Percentiles rank a stretch among this genome's conserved stretches.
These are phyloP conservation scores for Chondrilla cf. caribensis DNA, from an alignment of 37 sponge, comb jelly and placozoan genomes.

Conservation along the genomic window DNA sequence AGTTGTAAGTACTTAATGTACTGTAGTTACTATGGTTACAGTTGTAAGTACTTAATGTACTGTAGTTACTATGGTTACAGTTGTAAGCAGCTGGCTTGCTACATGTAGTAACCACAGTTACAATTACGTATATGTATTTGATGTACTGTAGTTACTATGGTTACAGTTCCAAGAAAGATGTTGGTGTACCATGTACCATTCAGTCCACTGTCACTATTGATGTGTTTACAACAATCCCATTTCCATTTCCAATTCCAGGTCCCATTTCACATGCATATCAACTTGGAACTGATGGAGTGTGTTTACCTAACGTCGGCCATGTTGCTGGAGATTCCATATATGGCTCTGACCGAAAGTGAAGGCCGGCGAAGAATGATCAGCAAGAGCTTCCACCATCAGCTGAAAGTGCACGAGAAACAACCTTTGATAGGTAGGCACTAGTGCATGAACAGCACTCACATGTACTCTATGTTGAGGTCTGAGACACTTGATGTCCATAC, in stretches of 20 bases:
- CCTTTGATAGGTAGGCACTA: constrained; percentile 71
- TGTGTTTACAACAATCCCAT: no score
- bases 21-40: not conserved
- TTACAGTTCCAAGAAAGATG: no score
- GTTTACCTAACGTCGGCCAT: constrained; percentile 97
- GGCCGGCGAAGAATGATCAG: constrained; percentile 75
- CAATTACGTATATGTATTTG: no score
- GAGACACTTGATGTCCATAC: no score
- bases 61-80: no score
- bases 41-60: not conserved
- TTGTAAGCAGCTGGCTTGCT: no score
- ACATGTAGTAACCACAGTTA: no score
- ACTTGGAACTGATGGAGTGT: constrained; percentile 99
- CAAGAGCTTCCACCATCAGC: constrained; percentile 92
- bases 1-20: not conserved
- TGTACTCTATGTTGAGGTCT: no score
- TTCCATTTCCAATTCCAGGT: constrained; percentile 36
- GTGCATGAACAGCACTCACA: not conserved
- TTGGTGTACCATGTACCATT: no score
- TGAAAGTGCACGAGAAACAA: constrained; percentile 81
- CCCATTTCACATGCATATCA: constrained; percentile 99
- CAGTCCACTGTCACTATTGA: no score
- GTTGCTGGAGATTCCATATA: constrained; percentile 96
- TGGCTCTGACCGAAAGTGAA: constrained; percentile 84
- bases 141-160: no score